Conservation (phyloP, 1,140 invertebrate species). For the Camponotus floridanus region DNA sequence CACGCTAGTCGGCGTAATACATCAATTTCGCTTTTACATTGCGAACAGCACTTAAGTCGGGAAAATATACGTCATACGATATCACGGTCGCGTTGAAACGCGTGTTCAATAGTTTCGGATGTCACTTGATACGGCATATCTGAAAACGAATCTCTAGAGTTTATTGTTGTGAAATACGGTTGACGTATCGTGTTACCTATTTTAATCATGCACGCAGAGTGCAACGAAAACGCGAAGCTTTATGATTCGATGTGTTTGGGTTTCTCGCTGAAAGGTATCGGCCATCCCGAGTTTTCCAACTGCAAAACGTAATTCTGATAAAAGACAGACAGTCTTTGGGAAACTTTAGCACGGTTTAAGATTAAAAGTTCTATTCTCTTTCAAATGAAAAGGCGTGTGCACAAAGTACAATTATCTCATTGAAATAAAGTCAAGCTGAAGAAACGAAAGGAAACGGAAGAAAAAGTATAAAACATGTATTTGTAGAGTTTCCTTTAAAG, state of each 20-base stretch:
- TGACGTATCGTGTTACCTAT: slow-evolving; percentile 44
- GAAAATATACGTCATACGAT: slow-evolving; percentile 39
- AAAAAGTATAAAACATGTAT: slow-evolving; percentile 4
- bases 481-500: neutral
- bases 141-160: slow-evolving; percentile 55
- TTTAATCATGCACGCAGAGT: slow-evolving; percentile 39
- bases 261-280: neutral
- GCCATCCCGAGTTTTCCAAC: neutral
- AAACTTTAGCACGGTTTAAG: slow-evolving; percentile 13
- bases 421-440: slow-evolving; percentile 16
- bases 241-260: neutral
- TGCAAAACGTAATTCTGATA: neutral
- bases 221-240: neutral
- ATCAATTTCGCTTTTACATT: slow-evolving; percentile 57
- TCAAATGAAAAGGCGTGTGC: neutral
- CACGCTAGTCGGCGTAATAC: slow-evolving; percentile 43
- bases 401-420: slow-evolving; percentile 17
- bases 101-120: slow-evolving; percentile 44
- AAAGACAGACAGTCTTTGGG: neutral
- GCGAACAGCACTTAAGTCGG: slow-evolving; percentile 57
- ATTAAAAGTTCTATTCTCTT: slow-evolving; percentile 13
- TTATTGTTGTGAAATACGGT: slow-evolving; percentile 54
- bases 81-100: slow-evolving; percentile 34
- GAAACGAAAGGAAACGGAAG: neutral
- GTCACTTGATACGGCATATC: slow-evolving; percentile 48